These are phyloP conservation scores for Aurelia coerulea DNA, from an alignment of 30 jellyfish, hydroid and myxozoan genomes.

Conservation along the genomic window DNA sequence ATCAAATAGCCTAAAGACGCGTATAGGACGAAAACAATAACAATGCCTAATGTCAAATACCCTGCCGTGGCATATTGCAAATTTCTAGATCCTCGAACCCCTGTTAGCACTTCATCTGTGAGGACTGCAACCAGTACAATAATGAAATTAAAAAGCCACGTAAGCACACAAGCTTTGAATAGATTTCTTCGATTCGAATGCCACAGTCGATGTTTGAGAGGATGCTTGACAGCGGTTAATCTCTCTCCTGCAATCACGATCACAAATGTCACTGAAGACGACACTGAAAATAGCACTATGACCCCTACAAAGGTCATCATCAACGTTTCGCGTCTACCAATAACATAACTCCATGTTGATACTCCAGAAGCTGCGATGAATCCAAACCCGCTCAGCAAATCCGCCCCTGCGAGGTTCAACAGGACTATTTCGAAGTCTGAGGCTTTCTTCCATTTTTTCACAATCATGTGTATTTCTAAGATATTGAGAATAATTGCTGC, in stretches of 20 bases:
- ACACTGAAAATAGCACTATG: too few species aligned
- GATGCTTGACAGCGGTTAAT: too few species aligned
- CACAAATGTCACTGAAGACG: too few species aligned
- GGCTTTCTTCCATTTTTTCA: background rate
- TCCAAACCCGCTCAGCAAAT: conserved; percentile 5
- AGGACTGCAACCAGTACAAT: background rate
- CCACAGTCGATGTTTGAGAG: too few species aligned
- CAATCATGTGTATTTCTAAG: conserved; percentile 8
- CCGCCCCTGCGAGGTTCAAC: conserved; percentile 48
- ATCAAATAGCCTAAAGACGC: conserved; percentile 15
- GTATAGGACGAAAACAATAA: conserved; percentile 10
- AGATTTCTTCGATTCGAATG: background rate
- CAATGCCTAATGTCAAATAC: background rate
- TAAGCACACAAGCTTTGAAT: background rate
- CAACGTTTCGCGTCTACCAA: too few species aligned
- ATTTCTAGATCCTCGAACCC: background rate
- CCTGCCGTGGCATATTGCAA: conserved; percentile 4
- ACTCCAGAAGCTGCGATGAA: background rate
- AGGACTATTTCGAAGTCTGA: conserved; percentile 44
- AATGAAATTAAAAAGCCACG: conserved; percentile 13
- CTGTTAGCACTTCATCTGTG: background rate
- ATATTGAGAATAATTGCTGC: conserved; percentile 25
- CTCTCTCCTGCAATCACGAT: too few species aligned
- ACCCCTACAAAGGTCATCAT: too few species aligned
- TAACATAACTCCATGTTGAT: background rate